phyloP scores from a whole-genome alignment of 2,888 invertebrate genomes.

The Clunio marinus region DNA sequence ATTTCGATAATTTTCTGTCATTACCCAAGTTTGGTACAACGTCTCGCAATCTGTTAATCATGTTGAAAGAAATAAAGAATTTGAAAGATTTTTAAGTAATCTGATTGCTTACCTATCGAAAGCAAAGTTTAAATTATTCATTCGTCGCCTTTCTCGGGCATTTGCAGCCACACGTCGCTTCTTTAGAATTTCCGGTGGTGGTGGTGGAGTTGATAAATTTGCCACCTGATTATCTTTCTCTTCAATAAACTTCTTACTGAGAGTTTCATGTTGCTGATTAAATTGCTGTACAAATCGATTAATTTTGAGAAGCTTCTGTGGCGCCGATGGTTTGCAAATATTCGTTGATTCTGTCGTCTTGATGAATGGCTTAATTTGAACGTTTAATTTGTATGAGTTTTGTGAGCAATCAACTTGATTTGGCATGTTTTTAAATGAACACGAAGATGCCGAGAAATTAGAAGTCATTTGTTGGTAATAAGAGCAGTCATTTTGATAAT shows the following conservation, averaged over 20 bases:
- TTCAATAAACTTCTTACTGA: neutral
- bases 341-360: neutral
- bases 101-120: conserved; percentile 55
- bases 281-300: neutral
- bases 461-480: neutral
- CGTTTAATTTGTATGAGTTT: neutral
- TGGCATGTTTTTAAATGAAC: neutral
- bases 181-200: conserved; percentile 54
- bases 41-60: conserved; percentile 60
- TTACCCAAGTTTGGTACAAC: conserved; percentile 67
- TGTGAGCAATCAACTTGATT: neutral
- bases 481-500: neutral
- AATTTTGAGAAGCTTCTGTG: neutral
- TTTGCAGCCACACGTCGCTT: conserved; percentile 66
- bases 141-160: conserved; percentile 66
- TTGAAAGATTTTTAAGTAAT: neutral
- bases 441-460: neutral
- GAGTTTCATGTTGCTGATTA: neutral
- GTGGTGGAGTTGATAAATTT: neutral
- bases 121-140: conserved; percentile 70
- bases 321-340: neutral
- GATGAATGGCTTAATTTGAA: neutral
- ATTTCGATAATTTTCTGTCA: conserved; percentile 68
- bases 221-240: neutral
- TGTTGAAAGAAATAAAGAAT: too few species aligned